Evolutionary conservation across 35 echinoderm and acorn worm species (phyloP).

Genomic region (Hemicentrotus pulcherrimus): DNA sequence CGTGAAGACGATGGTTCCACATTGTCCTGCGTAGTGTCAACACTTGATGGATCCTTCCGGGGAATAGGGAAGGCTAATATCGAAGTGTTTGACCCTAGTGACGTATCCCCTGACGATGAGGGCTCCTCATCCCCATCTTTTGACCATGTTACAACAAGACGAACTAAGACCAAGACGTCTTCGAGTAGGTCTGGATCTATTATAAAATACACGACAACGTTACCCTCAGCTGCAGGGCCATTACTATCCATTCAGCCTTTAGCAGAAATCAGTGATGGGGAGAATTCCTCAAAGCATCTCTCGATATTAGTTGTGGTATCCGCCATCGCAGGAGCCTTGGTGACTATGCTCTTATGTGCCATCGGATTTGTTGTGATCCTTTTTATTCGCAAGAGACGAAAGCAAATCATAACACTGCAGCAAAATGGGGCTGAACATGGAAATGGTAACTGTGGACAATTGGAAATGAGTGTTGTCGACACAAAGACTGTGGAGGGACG

Average conservation of each 20-base stretch:
- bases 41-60: not conserved
- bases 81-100: not conserved
- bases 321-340: constrained; percentile 16
- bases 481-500: not conserved
- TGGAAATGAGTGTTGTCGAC: not conserved
- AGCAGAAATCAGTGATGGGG: not conserved
- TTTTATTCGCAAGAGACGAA: constrained; percentile 28
- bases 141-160: not conserved
- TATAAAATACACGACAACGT: not conserved
- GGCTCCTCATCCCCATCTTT: not conserved
- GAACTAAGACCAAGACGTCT: not conserved
- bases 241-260: not conserved
- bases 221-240: not conserved
- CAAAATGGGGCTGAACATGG: not conserved
- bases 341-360: constrained; percentile 13
- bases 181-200: not conserved
- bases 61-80: not conserved
- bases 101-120: not conserved
- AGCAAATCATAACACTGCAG: not conserved
- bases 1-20: constrained; percentile 2
- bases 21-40: not conserved
- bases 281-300: not conserved
- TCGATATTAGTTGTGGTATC: constrained; percentile 26
- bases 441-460: not conserved
- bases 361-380: not conserved